phyloP scores from a whole-genome alignment of 2,888 invertebrate genomes.

The Conus canariensis region DNA sequence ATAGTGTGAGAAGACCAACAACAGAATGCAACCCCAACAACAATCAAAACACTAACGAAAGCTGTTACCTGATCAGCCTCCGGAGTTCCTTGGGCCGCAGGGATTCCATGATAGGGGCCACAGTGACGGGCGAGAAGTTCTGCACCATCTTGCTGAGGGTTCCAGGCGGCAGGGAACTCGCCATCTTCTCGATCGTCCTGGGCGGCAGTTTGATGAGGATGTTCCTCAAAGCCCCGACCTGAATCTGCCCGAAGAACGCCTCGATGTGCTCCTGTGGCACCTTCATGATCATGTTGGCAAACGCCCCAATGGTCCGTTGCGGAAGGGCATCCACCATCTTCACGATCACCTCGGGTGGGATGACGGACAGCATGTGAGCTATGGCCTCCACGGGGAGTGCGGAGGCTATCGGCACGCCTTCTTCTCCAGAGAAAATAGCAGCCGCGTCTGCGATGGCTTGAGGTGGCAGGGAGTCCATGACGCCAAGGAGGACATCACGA shows the following conservation, averaged over 20 bases:
- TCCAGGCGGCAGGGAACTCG: conserved; percentile 35
- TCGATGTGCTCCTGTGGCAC: conserved; percentile 15
- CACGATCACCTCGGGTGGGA: conserved; percentile 37
- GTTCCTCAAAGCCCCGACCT: conserved; percentile 31
- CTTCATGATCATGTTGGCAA: conserved; percentile 38
- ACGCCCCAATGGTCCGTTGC: conserved; percentile 33
- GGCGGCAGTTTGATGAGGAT: conserved; percentile 37
- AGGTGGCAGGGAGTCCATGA: conserved; percentile 29
- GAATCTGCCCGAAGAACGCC: conserved; percentile 30
- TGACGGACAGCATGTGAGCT: conserved; percentile 28
- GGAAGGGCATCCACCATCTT: conserved; percentile 36
- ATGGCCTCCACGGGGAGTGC: conserved; percentile 20
- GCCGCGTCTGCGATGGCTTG: conserved; percentile 35
- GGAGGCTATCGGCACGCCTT: conserved; percentile 29
- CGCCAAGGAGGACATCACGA: conserved; percentile 11
- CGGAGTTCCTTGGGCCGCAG: conserved; percentile 29
- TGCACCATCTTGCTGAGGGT: conserved; percentile 38
- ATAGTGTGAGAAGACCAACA: too few species aligned
- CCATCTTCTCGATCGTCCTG: conserved; percentile 40
- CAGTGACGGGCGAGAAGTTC: conserved; percentile 25
- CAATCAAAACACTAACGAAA: not conserved
- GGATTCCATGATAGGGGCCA: conserved; percentile 40
- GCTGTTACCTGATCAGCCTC: conserved; percentile 13
- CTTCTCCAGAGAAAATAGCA: conserved; percentile 36
- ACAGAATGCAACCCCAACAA: not conserved